Evolutionary conservation across 2,888 invertebrate genomes (phyloP).

Genomic region (Eilema sororculum): DNA sequence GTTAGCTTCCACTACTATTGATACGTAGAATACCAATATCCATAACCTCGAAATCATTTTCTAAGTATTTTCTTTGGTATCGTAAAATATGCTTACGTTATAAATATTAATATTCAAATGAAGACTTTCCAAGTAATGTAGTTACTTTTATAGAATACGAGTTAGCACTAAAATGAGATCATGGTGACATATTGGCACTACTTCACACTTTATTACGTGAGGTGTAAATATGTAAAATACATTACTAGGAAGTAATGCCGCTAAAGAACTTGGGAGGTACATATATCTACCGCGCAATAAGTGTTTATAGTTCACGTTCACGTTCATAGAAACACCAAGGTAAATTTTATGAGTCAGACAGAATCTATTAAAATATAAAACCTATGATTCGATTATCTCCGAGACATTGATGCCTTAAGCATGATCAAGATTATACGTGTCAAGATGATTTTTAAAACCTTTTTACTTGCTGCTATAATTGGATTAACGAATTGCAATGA

Average conservation of each 20-base stretch:
- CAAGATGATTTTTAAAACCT: constrained; percentile 27
- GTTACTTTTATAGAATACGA: constrained; percentile 32
- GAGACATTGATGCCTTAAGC: constrained; percentile 23
- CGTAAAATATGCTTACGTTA: background rate
- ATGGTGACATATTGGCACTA: constrained; percentile 24
- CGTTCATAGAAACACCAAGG: constrained; percentile 23
- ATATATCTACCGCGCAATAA: background rate
- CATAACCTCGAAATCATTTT: constrained; percentile 20
- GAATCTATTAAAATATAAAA: constrained; percentile 12
- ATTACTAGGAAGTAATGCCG: constrained; percentile 26
- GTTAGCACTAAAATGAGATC: constrained; percentile 33
- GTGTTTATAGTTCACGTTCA: constrained; percentile 22
- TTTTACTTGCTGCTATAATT: constrained; percentile 20
- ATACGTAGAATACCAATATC: constrained; percentile 14
- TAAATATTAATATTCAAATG: constrained; percentile 26
- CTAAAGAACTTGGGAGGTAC: constrained; percentile 15
- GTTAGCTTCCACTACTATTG: constrained; percentile 35
- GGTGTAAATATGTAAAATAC: constrained; percentile 26
- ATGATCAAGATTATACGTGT: constrained; percentile 18
- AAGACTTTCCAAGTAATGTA: constrained; percentile 12
- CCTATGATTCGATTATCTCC: constrained; percentile 10
- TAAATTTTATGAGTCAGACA: constrained; percentile 2
- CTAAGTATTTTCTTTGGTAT: constrained; percentile 20
- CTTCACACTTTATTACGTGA: constrained; percentile 30
- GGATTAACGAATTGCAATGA: constrained; percentile 41